A percentile compares a stretch with the other conserved stretches of the same genome.
phyloP scores from a whole-genome alignment of 2,888 invertebrate genomes.

The Palloptera scutellata region DNA sequence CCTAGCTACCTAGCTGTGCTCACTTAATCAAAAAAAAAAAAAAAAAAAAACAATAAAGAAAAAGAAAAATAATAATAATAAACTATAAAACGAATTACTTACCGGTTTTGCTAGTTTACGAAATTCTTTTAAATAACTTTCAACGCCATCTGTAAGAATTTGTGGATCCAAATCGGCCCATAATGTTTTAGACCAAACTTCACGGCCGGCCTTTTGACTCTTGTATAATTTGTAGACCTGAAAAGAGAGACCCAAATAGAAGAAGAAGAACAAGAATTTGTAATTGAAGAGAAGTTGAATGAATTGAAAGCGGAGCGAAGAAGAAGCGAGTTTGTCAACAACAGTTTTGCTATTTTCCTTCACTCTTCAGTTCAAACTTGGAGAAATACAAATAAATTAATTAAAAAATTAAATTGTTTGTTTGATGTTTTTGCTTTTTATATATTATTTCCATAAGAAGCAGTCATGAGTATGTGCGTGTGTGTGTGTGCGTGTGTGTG shows the following conservation, averaged over 20 bases:
- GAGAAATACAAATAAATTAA: conserved; percentile 38
- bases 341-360: neutral
- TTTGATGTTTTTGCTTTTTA: conserved; percentile 24
- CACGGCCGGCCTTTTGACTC: conserved; percentile 78
- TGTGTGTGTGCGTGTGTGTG: conserved; percentile 12
- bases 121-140: conserved; percentile 81
- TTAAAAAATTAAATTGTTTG: conserved; percentile 44
- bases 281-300: conserved; percentile 17
- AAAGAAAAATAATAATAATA: no score
- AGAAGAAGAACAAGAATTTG: neutral
- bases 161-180: conserved; percentile 90
- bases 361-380: neutral
- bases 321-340: neutral
- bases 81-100: conserved; percentile 50
- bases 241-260: neutral
- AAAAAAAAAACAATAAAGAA: no score
- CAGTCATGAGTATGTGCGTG: no score
- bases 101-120: conserved; percentile 76
- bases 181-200: conserved; percentile 84
- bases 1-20: neutral
- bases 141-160: conserved; percentile 85
- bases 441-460: no score
- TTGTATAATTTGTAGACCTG: conserved; percentile 79
- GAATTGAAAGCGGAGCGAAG: conserved; percentile 2
- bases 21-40: neutral